Percentiles rank a stretch among this genome's conserved stretches.
phyloP scores from a whole-genome alignment of 2,113 vertebrate genomes.

The Oenanthe oenanthe region DNA sequence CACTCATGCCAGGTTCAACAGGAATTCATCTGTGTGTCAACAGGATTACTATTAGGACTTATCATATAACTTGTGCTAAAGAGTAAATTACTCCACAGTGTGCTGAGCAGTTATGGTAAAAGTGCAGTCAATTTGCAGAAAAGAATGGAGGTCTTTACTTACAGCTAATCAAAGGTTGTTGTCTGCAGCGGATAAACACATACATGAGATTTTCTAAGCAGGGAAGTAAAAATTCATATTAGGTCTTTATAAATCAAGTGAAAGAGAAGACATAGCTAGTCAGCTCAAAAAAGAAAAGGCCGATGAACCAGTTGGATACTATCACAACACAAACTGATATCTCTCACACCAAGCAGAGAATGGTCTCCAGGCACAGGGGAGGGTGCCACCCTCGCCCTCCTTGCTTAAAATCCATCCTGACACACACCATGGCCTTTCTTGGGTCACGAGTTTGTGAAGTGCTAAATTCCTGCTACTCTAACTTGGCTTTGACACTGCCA shows the following conservation, averaged over 20 bases:
- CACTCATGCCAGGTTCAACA: neutral
- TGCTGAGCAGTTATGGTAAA: neutral
- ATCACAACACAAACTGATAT: neutral
- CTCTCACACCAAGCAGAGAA: neutral
- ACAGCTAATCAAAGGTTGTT: neutral
- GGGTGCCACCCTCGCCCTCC: neutral
- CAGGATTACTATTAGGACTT: neutral
- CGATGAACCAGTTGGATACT: neutral
- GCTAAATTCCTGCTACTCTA: conserved; percentile 35
- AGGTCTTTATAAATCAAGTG: neutral
- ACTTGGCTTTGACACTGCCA: conserved; percentile 30
- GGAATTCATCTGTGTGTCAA: neutral
- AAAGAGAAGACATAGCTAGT: neutral
- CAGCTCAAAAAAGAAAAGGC: neutral
- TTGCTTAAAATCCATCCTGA: neutral
- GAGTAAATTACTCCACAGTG: neutral
- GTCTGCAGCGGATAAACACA: neutral
- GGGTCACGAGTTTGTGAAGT: neutral
- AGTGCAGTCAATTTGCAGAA: neutral
- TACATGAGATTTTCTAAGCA: neutral
- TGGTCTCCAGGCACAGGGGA: neutral
- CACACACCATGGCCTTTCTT: neutral
- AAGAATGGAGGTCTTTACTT: neutral
- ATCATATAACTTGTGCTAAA: neutral
- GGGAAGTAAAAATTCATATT: neutral